Evolutionary conservation across 2,113 vertebrate species (phyloP).

Genomic region (Dasyornis broadbenti): DNA sequence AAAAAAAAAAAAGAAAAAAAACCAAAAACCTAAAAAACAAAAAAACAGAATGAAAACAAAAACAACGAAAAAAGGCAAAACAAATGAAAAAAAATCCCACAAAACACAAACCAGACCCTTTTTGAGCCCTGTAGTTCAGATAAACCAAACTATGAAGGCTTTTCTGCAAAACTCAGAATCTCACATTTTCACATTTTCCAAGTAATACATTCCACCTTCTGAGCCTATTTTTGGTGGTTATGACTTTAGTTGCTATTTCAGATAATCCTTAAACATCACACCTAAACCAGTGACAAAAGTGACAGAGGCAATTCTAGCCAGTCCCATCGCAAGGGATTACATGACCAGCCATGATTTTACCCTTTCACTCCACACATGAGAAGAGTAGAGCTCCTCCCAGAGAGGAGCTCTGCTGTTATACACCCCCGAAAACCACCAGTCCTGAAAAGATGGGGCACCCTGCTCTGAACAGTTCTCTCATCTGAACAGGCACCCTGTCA

Average conservation of each 20-base stretch:
- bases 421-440: not conserved
- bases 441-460: not conserved
- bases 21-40: not conserved
- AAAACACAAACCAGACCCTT: not conserved
- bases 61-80: not conserved
- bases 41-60: not conserved
- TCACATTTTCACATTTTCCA: not conserved
- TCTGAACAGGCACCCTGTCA: not conserved
- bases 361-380: not conserved
- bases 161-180: not conserved
- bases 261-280: not conserved
- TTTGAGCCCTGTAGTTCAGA: not conserved
- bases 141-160: not conserved
- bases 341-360: not conserved
- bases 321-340: not conserved
- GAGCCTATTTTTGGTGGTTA: not conserved
- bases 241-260: not conserved
- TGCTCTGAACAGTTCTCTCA: not conserved
- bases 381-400: not conserved
- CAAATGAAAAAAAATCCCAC: not conserved
- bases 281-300: not conserved
- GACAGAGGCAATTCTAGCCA: not conserved
- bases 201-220: not conserved
- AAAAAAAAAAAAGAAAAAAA: not conserved
- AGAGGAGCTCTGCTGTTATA: not conserved